Conservation (phyloP, 2,888 invertebrate genomes). For the Meganola albula region DNA sequence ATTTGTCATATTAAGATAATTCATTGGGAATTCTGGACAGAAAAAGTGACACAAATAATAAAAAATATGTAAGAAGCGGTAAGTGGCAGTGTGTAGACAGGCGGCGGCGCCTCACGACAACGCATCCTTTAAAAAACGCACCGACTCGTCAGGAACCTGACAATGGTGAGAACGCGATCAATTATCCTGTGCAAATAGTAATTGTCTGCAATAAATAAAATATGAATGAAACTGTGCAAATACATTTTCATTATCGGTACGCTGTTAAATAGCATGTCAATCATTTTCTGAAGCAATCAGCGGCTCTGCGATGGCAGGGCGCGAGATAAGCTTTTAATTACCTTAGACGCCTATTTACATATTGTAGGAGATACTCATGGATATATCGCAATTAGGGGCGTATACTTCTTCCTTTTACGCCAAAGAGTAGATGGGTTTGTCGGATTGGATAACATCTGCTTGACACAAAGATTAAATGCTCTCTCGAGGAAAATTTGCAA, state of each 20-base stretch:
- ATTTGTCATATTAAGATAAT: slow-evolving; percentile 65
- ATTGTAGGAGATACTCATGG: slow-evolving; percentile 66
- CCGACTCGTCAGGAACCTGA: slow-evolving; percentile 63
- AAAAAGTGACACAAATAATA: slow-evolving; percentile 41
- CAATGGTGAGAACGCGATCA: slow-evolving; percentile 77
- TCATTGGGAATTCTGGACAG: slow-evolving; percentile 44
- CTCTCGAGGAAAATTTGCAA: slow-evolving; percentile 43
- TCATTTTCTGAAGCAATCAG: slow-evolving; percentile 73
- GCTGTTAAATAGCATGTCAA: slow-evolving; percentile 71
- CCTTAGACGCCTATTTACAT: slow-evolving; percentile 73
- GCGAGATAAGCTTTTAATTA: slow-evolving; percentile 75
- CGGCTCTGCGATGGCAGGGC: slow-evolving; percentile 55
- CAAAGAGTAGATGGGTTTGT: slow-evolving; percentile 48
- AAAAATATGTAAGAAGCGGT: slow-evolving; percentile 42
- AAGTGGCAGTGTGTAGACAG: slow-evolving; percentile 39
- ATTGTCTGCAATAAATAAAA: slow-evolving; percentile 70
- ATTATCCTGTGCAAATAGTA: slow-evolving; percentile 73
- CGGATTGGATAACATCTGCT: slow-evolving; percentile 62
- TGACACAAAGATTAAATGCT: slow-evolving; percentile 63
- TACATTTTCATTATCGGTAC: slow-evolving; percentile 71
- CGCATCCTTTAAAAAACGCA: slow-evolving; percentile 59
- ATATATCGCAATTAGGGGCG: slow-evolving; percentile 74
- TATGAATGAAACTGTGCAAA: slow-evolving; percentile 56
- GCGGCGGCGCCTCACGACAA: slow-evolving; percentile 47
- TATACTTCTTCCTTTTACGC: slow-evolving; percentile 68